phyloP scores from a whole-genome alignment of 2,113 vertebrate genomes.

The Atrichornis clamosus region DNA sequence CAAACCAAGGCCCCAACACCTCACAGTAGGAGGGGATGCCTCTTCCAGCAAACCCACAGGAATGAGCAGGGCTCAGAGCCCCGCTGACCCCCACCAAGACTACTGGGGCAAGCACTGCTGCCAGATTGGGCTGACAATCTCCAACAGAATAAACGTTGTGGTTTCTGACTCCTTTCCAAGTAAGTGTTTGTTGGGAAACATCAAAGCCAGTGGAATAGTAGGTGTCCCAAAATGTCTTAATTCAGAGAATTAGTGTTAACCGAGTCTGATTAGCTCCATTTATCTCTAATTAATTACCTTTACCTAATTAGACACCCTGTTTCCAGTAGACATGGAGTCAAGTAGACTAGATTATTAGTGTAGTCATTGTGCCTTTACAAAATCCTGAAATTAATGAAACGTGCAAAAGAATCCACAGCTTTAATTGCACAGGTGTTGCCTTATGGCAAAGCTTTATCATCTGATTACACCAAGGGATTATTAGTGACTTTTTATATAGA shows the following conservation, averaged over 20 bases:
- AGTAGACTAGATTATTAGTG: slow-evolving; percentile 99
- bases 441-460: slow-evolving; percentile 99
- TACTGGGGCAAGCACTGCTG: fast-evolving
- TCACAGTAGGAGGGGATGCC: neutral
- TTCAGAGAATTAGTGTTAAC: slow-evolving; percentile 97
- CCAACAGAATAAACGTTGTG: neutral
- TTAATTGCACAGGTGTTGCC: slow-evolving; percentile 99
- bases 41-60: neutral
- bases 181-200: slow-evolving; percentile 74
- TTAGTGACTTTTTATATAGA: slow-evolving; percentile 95
- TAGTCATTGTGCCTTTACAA: slow-evolving; percentile 96
- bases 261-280: slow-evolving; percentile 98
- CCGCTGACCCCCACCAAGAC: fast-evolving
- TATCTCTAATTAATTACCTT: slow-evolving; percentile 99
- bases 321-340: slow-evolving; percentile 97
- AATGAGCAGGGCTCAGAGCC: neutral
- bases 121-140: neutral
- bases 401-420: slow-evolving; percentile 91
- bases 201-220: slow-evolving; percentile 79
- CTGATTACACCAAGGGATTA: slow-evolving; percentile 92
- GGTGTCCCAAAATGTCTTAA: slow-evolving; percentile 89
- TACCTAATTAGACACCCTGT: slow-evolving; percentile 99
- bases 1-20: neutral
- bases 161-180: slow-evolving; percentile 59
- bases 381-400: slow-evolving; percentile 99